Evolutionary conservation across 2,888 invertebrate species (phyloP), one percentile per base, ranked within the genome.

Genomic region (Drymonia ruficornis): DNA sequence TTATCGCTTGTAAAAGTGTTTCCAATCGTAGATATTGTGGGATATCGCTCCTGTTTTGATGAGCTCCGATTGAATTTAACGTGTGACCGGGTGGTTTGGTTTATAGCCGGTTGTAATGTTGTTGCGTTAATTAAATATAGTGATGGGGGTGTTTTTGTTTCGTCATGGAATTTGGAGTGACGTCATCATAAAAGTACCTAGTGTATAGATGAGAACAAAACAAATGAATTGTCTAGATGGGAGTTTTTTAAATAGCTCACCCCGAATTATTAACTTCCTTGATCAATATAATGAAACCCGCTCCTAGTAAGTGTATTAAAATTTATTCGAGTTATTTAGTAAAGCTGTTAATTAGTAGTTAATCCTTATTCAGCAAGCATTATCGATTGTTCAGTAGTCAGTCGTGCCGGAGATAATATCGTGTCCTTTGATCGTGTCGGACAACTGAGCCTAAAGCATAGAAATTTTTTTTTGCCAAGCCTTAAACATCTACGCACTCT

Each of bases 1-100:
- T 91, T 92, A 91, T 92, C 81, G 91, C 91, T 91, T 91, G 91
- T 90, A 91, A 91, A 92, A 91, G 91, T 92, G 90, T 91, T 91
- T 90, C 90, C 90, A 91, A 92, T 91, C 88, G 91, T 73, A 82
- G 86, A 83, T 84, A 90, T 87, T 84, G 89, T 81, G 73, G 84
- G 83, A 81, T 86, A 86, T 86, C 83, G 81, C 78, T 70, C 69
- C 76, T 70, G 76, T 80, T 85, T 81, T 80, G 80, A 77, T 78
- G 72, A 77, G 78, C 75, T 74, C 76, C 84, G 85, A 91, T 91
- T 91, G 88, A 91, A 91, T 90, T 90, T 89, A 81, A 81, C 86
- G 82, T 84, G 80, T 80, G 80, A 83, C 77, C 85, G 83, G 75
- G 75, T 81, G 67, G 77, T 78, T 74, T 72, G 56, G 60, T 74